Conservation (phyloP, 2,888 invertebrate species). For the Ypsolopha scabrella region DNA sequence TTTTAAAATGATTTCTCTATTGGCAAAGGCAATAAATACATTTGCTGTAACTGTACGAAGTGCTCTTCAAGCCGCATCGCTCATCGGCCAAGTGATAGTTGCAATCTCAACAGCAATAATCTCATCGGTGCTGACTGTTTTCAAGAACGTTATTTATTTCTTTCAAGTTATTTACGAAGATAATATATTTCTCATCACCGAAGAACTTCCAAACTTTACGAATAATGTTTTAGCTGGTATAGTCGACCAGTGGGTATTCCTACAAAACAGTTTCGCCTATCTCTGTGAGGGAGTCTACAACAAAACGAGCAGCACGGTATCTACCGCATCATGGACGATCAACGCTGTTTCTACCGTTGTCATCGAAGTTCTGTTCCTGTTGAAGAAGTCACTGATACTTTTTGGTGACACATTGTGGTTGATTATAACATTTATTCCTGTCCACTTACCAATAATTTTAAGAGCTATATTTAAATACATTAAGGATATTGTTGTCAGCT, state of each 20-base stretch:
- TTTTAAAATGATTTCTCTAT: constrained; percentile 38
- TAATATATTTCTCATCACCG: constrained; percentile 42
- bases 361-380: constrained; percentile 30
- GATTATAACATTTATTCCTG: constrained; percentile 47
- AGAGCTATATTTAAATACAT: constrained; percentile 25
- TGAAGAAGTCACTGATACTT: constrained; percentile 38
- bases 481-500: constrained; percentile 19
- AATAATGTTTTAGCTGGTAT: constrained; percentile 18
- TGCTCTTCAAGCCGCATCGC: constrained; percentile 35
- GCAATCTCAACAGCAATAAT: constrained; percentile 24
- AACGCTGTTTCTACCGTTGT: constrained; percentile 22
- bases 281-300: constrained; percentile 19
- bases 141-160: constrained; percentile 30
- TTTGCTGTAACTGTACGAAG: constrained; percentile 35
- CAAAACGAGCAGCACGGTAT: constrained; percentile 20
- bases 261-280: constrained; percentile 23
- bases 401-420: constrained; percentile 51
- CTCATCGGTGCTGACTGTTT: constrained; percentile 21
- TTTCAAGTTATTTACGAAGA: constrained; percentile 58
- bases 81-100: constrained; percentile 47
- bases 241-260: constrained; percentile 10
- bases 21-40: constrained; percentile 41
- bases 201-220: constrained; percentile 42
- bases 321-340: constrained; percentile 19
- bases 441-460: constrained; percentile 44